These are phyloP conservation scores for Cotesia glomerata DNA, from an alignment of 1,140 invertebrate genomes.

Conservation along the genomic window DNA sequence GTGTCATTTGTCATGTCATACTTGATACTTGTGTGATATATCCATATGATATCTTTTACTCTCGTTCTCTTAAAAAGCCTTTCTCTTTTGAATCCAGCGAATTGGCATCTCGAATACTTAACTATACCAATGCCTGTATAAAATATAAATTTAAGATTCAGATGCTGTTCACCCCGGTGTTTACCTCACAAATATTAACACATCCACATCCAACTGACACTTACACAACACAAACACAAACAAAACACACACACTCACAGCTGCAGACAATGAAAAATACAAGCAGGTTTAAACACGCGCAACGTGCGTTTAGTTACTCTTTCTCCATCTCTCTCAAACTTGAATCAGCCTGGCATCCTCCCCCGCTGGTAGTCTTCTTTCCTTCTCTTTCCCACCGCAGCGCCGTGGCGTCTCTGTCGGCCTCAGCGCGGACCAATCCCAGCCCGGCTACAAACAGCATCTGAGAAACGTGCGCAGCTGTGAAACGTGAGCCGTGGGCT, in stretches of 20 bases:
- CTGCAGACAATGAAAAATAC: neutral
- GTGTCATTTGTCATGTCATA: too few relatives aligned
- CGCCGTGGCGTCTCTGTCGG: neutral
- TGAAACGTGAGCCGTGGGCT: slow-evolving; percentile 44
- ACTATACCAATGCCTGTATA: too few relatives aligned
- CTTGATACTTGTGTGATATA: too few relatives aligned
- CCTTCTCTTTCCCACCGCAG: neutral
- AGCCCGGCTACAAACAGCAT: slow-evolving; percentile 1
- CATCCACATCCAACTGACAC: too few relatives aligned
- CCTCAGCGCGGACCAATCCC: slow-evolving; percentile 19
- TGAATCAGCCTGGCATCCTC: neutral
- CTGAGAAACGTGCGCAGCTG: slow-evolving; percentile 50
- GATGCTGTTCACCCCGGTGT: slow-evolving; percentile 16
- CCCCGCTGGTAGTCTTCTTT: neutral
- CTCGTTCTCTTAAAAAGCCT: too few relatives aligned
- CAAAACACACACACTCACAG: neutral
- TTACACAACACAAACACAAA: too few relatives aligned
- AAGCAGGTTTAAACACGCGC: neutral
- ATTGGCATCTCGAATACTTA: too few relatives aligned
- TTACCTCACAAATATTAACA: neutral
- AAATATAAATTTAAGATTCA: neutral
- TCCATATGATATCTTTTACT: too few relatives aligned
- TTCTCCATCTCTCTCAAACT: slow-evolving; percentile 6
- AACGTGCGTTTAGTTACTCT: slow-evolving; percentile 23
- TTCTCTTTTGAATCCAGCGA: too few relatives aligned